Evolutionary conservation across 2,888 invertebrate species (phyloP), one percentile per base, ranked within the genome.

Genomic region (Chaitophorus viminalis): DNA sequence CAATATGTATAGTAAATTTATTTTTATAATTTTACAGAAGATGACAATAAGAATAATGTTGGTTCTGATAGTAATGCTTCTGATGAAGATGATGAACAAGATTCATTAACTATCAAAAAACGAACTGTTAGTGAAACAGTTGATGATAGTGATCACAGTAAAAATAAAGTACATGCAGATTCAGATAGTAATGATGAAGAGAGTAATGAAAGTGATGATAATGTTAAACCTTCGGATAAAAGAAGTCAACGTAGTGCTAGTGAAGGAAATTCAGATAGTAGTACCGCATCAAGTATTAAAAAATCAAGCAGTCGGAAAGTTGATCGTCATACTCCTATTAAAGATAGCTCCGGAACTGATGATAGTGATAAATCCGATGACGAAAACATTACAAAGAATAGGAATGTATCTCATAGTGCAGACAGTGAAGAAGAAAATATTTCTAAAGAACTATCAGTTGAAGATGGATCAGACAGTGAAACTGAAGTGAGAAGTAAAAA

Each of bases 311-410:
- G 11, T 29, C 54, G 21, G 25, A 86, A 86, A 29, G 36, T 14
- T 33, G 17, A 17, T 39, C 75, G 31, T 29, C 78, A 17, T 65
- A 9, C n/a, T 74, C 9, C n/a, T 18, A 83, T 18, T 54, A 74
- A 83, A 83, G 60, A 18, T 29, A 87, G 87, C 81, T 87, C 79
- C n/a, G 81, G 74, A 87, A 87, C 72, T 79, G 87, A 87, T 33
- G 87, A 74, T 11, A 87, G 87, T 60, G 79, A 74, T 52, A 87
- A 87, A 36, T 87, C 87, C 39, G 87, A 87, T 4, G 87, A 86
- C 6, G 78, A 84, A 29, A n/a, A n/a, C n/a, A n/a, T n/a, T n/a
- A 76, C 46, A 21, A 70, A 86, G 29, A 33, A n/a, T 11, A 87
- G 74, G 74, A 79, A 60, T 11, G 72, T 79, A 39, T 87, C 87